Evolutionary conservation across 1,140 invertebrate genomes (phyloP), one percentile per base, ranked within the genome.

Genomic region (Dendrolimus punctatus): DNA sequence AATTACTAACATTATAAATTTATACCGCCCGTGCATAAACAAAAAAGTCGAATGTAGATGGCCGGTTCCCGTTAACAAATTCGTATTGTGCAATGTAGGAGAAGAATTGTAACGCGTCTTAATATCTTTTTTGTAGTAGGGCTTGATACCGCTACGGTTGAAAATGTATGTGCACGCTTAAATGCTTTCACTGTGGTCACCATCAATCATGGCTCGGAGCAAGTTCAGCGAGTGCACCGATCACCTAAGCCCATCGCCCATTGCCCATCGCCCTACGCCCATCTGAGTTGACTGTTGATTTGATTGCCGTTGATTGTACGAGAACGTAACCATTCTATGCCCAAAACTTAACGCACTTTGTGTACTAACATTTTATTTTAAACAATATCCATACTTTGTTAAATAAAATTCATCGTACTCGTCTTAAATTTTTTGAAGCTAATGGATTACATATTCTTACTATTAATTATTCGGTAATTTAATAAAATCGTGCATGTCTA

Each of bases 1-100:
- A 85, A 85, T 85, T 82, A 85, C 82, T 78, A 76, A 76, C 80
- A 85, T 84, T 85, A 85, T 82, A 80, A 85, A 81, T 80, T 82
- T 83, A 83, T 80, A 76, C 73, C 64, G 69, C 75, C 64, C 64
- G 73, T 72, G 66, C 74, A 83, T 74, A 84, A 80, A 84, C 75
- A 86, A 86, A 86, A 85, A 85, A 81, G 69, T 71, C 70, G 73
- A 80, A 77, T 78, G 77, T 80, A 82, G 72, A 82, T 76, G 76
- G 73, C 73, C 67, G 60, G 66, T 83, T 83, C 80, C 80, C 80
- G 83, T 86, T 86, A 86, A 83, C 78, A 80, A 76, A 77, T 80
- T 84, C 74, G 80, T 78, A 84, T 86, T 86, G 83, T 86, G 83
- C 76, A 86, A 86, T 80, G 73, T 81, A 73, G 68, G 69, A 81